Percentiles rank a stretch among this genome's conserved stretches.
These are phyloP conservation scores for Drosophila ohnishii DNA, from an alignment of 1,140 invertebrate species.

Conservation along the genomic window DNA sequence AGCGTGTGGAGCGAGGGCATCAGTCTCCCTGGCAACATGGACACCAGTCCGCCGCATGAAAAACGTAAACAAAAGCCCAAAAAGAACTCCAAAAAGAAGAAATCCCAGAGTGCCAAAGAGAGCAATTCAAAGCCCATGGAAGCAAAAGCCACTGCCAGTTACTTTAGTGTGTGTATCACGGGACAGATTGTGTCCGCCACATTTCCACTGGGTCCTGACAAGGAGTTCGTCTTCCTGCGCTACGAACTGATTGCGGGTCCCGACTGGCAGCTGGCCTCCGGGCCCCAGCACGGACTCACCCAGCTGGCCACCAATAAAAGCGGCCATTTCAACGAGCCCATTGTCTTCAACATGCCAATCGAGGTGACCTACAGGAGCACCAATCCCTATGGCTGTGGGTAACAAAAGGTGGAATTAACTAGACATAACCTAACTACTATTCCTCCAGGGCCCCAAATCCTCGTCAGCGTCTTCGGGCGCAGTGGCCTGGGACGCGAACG, in stretches of 20 bases:
- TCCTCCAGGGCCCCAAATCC: constrained; percentile 81
- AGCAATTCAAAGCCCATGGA: constrained; percentile 20
- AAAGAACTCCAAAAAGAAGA: constrained; percentile 28
- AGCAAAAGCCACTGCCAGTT: constrained; percentile 58
- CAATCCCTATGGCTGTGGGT: constrained; percentile 83
- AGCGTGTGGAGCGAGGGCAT: constrained; percentile 31
- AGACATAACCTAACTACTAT: not conserved
- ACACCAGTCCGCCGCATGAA: constrained; percentile 13
- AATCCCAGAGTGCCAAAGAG: constrained; percentile 15
- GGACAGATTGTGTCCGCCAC: constrained; percentile 78
- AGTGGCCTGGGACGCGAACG: constrained; percentile 71
- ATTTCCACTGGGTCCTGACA: constrained; percentile 78
- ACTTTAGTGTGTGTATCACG: constrained; percentile 67
- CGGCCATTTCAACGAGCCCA: constrained; percentile 73
- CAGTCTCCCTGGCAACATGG: constrained; percentile 60
- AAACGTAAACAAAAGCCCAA: constrained; percentile 47
- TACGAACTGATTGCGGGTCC: constrained; percentile 79
- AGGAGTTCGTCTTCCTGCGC: constrained; percentile 75
- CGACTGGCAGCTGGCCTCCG: constrained; percentile 79
- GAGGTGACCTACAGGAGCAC: constrained; percentile 81
- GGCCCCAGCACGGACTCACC: constrained; percentile 76
- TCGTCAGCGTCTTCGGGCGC: constrained; percentile 81
- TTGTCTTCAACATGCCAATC: constrained; percentile 83
- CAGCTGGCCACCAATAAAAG: constrained; percentile 71
- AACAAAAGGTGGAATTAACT: too few relatives aligned